Conservation (phyloP, 2,113 vertebrate species). For the Takifugu bimaculatus region DNA sequence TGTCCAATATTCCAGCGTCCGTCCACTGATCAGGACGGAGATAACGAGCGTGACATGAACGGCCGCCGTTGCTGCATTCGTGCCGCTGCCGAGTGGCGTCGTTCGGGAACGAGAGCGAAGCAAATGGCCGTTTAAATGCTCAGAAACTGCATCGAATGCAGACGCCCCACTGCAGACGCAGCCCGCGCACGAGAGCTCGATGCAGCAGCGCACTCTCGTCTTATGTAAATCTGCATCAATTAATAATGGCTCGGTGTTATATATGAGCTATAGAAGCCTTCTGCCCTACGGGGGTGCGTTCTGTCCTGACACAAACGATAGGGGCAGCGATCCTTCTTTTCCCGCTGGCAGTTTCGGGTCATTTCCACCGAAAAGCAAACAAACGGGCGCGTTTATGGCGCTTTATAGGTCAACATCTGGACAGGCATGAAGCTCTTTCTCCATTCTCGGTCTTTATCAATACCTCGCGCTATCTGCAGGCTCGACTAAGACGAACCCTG, state of each 20-base stretch:
- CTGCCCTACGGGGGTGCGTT: constrained; percentile 11
- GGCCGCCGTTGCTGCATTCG: background rate
- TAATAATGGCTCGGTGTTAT: constrained; percentile 45
- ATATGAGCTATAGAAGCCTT: constrained; percentile 34
- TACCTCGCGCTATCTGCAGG: no score
- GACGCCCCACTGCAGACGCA: constrained; percentile 40
- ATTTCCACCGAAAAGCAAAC: background rate
- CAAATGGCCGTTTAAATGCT: constrained; percentile 3
- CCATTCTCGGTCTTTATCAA: no score
- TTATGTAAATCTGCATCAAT: constrained; percentile 56
- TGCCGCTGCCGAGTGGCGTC: no score
- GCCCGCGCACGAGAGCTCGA: constrained; percentile 37
- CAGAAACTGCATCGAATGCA: constrained; percentile 27
- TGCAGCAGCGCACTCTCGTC: constrained; percentile 19
- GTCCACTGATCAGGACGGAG: background rate
- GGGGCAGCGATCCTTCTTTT: constrained; percentile 47
- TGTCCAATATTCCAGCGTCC: no score
- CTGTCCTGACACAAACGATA: constrained; percentile 22
- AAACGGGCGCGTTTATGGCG: background rate
- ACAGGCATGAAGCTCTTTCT: no score
- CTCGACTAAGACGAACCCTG: no score
- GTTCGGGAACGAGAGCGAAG: background rate
- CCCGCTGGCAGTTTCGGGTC: constrained; percentile 7
- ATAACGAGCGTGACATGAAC: background rate
- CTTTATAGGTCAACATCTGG: background rate